Evolutionary conservation across 2,888 invertebrate genomes (phyloP).

Genomic region (Cybosia mesomella): DNA sequence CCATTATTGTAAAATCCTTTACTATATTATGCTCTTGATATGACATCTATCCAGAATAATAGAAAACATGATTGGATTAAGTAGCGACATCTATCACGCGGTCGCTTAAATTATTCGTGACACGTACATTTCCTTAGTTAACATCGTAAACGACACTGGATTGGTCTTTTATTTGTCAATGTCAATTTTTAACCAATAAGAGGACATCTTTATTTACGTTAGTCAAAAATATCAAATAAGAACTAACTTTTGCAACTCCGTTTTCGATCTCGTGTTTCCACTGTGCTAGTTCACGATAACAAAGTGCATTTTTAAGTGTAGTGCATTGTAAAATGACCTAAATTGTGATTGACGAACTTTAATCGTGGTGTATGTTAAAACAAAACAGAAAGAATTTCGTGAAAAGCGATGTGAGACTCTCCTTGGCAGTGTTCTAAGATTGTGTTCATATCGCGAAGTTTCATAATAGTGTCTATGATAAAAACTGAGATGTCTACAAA

Average conservation of each 20-base stretch:
- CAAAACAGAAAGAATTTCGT: conserved; percentile 66
- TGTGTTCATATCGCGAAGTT: conserved; percentile 84
- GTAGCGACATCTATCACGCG: conserved; percentile 24
- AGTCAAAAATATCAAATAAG: conserved; percentile 24
- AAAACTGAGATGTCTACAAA: conserved; percentile 82
- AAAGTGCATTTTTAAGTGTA: conserved; percentile 79
- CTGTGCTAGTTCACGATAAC: conserved; percentile 81
- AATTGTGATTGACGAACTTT: conserved; percentile 76
- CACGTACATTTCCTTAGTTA: conserved; percentile 41
- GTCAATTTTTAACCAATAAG: conserved; percentile 31
- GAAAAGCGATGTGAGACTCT: conserved; percentile 84
- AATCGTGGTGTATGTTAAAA: conserved; percentile 65
- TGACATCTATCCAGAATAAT: conserved; percentile 31
- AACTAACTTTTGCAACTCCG: conserved; percentile 51
- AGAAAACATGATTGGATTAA: neutral
- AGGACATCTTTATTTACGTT: neutral
- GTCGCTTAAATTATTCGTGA: conserved; percentile 28
- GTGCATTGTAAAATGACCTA: conserved; percentile 83
- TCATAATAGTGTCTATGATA: conserved; percentile 74
- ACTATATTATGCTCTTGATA: too few species aligned
- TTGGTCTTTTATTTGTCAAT: conserved; percentile 23
- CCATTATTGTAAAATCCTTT: too few species aligned
- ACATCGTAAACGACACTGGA: conserved; percentile 18
- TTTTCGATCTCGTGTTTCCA: conserved; percentile 66
- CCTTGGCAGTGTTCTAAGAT: conserved; percentile 88